Evolutionary conservation across 2,797 vertebrate genomes (phyloP).

Genomic region (Hozukius guyotensis): DNA sequence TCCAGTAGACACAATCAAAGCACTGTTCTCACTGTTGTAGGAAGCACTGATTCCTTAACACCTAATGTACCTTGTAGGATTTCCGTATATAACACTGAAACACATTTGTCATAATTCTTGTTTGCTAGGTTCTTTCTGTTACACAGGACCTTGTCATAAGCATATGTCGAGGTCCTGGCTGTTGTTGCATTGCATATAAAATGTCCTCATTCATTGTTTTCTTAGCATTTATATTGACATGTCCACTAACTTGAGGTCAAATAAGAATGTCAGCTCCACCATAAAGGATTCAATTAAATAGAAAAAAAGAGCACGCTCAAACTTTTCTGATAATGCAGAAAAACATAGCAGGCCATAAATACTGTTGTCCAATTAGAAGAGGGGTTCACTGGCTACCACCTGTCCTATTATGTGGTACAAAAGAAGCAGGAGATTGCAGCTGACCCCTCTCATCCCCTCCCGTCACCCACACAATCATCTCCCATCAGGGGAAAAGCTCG

Average conservation of each 20-base stretch:
- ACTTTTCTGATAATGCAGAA: background rate
- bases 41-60: background rate
- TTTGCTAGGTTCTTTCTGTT: background rate
- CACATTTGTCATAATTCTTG: background rate
- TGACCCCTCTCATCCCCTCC: slow-evolving; percentile 1
- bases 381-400: background rate
- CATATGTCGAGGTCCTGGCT: background rate
- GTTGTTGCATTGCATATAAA: background rate
- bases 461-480: slow-evolving; percentile 10
- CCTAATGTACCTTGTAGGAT: background rate
- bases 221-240: background rate
- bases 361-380: background rate
- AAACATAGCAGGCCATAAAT: background rate
- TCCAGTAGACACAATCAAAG: slow-evolving; percentile 23
- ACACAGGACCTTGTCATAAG: background rate
- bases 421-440: slow-evolving; percentile 23
- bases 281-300: background rate
- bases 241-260: slow-evolving; percentile 9
- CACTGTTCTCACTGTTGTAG: background rate
- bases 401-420: background rate
- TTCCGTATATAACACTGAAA: background rate
- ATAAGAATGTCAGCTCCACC: slow-evolving; percentile 9
- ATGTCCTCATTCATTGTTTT: slow-evolving; percentile 5
- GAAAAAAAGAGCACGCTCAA: background rate
- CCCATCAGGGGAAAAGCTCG: slow-evolving; percentile 1